Percentiles rank a stretch among this genome's conserved stretches.
Evolutionary conservation across 2,888 invertebrate species (phyloP).

Genomic region (Mythimna pallens): DNA sequence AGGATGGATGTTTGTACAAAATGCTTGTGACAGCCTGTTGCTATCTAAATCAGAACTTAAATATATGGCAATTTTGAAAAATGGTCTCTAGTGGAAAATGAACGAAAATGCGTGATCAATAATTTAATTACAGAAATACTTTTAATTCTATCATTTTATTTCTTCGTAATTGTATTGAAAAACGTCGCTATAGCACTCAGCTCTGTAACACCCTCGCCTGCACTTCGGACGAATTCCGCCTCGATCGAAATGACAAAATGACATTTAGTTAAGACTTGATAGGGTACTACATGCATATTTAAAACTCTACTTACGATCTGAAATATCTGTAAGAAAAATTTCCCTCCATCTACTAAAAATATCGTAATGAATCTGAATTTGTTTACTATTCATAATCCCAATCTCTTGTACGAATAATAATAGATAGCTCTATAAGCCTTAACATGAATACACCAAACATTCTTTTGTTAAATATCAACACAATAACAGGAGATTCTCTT

Average conservation of each 20-base stretch:
- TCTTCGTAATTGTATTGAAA: too few relatives aligned
- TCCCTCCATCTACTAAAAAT: neutral
- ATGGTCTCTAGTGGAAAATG: too few relatives aligned
- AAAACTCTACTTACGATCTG: neutral
- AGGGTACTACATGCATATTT: neutral
- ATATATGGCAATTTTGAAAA: too few relatives aligned
- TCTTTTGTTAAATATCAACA: slow-evolving; percentile 16
- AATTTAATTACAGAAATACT: too few relatives aligned
- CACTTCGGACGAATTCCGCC: too few relatives aligned
- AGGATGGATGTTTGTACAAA: slow-evolving; percentile 30
- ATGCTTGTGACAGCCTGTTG: too few relatives aligned
- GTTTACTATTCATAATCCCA: neutral
- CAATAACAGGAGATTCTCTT: slow-evolving; percentile 14
- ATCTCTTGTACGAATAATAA: neutral
- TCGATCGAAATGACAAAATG: too few relatives aligned
- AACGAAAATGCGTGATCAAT: too few relatives aligned
- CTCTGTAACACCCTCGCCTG: too few relatives aligned
- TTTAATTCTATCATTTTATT: too few relatives aligned
- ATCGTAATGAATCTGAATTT: slow-evolving; percentile 1
- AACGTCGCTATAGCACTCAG: too few relatives aligned
- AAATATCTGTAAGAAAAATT: slow-evolving; percentile 1
- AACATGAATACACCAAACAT: neutral
- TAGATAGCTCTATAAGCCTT: neutral
- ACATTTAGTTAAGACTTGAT: neutral
- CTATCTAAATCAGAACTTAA: too few relatives aligned